phyloP scores from a whole-genome alignment of 2,113 vertebrate genomes.

The Grus americana region DNA sequence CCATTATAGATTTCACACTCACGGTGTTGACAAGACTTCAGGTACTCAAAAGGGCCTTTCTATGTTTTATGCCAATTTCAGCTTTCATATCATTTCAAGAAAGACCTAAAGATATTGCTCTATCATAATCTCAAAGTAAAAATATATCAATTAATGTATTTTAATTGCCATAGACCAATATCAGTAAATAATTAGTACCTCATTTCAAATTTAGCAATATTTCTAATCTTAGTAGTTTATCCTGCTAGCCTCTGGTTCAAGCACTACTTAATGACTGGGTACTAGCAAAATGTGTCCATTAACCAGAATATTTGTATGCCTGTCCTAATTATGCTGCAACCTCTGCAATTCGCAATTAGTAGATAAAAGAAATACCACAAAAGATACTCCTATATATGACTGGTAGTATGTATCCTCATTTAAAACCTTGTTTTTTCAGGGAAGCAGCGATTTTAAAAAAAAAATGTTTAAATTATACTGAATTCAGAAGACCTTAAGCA shows the following conservation, averaged over 20 bases:
- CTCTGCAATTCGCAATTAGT: not conserved
- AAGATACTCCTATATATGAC: not conserved
- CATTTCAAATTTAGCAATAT: not conserved
- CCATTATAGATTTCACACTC: not conserved
- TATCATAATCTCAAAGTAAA: not conserved
- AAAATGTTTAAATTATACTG: not conserved
- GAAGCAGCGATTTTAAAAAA: fast-evolving
- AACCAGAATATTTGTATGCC: not conserved
- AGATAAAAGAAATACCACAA: not conserved
- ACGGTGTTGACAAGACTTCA: not conserved
- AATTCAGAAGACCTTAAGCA: not conserved
- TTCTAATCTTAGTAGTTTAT: not conserved
- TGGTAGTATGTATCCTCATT: not conserved
- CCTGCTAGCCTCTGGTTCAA: not conserved
- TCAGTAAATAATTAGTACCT: not conserved
- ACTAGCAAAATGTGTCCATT: not conserved
- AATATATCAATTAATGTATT: not conserved
- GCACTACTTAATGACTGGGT: not conserved
- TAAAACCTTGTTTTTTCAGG: not conserved
- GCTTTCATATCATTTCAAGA: not conserved
- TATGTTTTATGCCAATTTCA: not conserved
- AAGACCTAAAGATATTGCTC: not conserved
- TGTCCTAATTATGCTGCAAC: not conserved
- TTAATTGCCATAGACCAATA: not conserved
- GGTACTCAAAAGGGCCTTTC: not conserved